These are phyloP conservation scores for Amphiprion percula DNA, from an alignment of 2,113 vertebrate genomes.

Conservation along the genomic window DNA sequence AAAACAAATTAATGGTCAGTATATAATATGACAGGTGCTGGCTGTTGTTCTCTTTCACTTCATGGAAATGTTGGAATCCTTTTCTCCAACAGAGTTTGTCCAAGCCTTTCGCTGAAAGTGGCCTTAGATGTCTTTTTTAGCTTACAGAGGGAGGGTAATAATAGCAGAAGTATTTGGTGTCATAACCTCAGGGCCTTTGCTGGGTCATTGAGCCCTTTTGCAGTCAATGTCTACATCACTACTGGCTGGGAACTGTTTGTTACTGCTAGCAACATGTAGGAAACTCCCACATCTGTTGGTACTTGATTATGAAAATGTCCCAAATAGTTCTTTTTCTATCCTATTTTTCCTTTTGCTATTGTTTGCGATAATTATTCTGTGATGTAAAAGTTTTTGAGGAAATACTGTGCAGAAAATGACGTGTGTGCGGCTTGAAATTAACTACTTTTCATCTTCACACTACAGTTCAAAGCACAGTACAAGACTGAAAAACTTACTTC, in stretches of 20 bases:
- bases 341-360: constrained; percentile 4
- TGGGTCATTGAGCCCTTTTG: constrained; percentile 32
- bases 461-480: neutral
- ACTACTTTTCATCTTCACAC: neutral
- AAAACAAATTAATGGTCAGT: constrained; percentile 19
- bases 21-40: constrained; percentile 43
- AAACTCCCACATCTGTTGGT: constrained; percentile 17
- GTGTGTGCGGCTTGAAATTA: constrained; percentile 4
- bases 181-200: constrained; percentile 59
- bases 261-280: constrained; percentile 16
- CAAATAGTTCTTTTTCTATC: constrained; percentile 2
- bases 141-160: constrained; percentile 59
- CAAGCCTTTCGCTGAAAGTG: constrained; percentile 40
- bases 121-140: constrained; percentile 53
- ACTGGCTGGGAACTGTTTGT: constrained; percentile 26
- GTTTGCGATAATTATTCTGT: constrained; percentile 6
- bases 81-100: constrained; percentile 18
- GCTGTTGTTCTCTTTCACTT: constrained; percentile 46
- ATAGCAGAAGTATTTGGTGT: constrained; percentile 67
- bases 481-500: neutral
- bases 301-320: constrained; percentile 14
- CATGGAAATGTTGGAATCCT: constrained; percentile 51
- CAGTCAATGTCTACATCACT: constrained; percentile 53
- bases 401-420: constrained; percentile 30
- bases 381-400: constrained; percentile 23